Conservation (phyloP, 1,140 invertebrate genomes). For the Lasioglossum baleicum region DNA sequence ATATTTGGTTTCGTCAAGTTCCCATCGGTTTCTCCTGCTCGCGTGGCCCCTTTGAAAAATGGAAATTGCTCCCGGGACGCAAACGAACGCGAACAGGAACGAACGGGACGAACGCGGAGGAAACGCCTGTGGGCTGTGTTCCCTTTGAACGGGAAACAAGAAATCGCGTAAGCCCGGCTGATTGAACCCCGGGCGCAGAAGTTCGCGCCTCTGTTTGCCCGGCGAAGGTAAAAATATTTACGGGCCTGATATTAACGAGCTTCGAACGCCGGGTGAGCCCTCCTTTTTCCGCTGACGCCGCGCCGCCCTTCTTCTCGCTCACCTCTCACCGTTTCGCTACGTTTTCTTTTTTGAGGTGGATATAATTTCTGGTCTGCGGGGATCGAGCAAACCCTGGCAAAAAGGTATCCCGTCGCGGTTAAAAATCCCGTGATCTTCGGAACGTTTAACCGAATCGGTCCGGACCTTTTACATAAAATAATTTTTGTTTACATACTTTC, state of each 20-base stretch:
- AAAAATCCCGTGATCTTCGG: too few relatives aligned
- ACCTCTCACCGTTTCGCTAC: too few relatives aligned
- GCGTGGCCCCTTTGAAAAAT: slow-evolving; percentile 61
- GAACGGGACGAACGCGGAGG: slow-evolving; percentile 43
- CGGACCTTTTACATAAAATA: too few relatives aligned
- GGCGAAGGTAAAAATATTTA: slow-evolving; percentile 27
- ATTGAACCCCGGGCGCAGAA: slow-evolving; percentile 53
- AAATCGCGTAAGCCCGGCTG: slow-evolving; percentile 47
- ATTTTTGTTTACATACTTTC: too few relatives aligned
- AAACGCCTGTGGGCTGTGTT: slow-evolving; percentile 53
- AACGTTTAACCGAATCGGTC: too few relatives aligned
- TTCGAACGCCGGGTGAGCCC: neutral
- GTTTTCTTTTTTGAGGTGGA: too few relatives aligned
- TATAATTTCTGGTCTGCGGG: too few relatives aligned
- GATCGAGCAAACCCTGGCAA: too few relatives aligned
- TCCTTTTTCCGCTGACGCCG: neutral
- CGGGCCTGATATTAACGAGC: slow-evolving; percentile 18
- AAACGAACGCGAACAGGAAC: slow-evolving; percentile 42
- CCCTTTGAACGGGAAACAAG: slow-evolving; percentile 41
- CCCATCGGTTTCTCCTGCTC: slow-evolving; percentile 26
- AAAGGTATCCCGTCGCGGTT: too few relatives aligned
- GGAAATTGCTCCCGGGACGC: slow-evolving; percentile 61
- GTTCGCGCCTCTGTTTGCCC: slow-evolving; percentile 48
- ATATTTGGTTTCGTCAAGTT: slow-evolving; percentile 64
- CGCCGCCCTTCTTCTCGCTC: too few relatives aligned